Base-by-base conservation (phyloP, 2,888 invertebrate genomes). In the Abrostola triplasia region DNA sequence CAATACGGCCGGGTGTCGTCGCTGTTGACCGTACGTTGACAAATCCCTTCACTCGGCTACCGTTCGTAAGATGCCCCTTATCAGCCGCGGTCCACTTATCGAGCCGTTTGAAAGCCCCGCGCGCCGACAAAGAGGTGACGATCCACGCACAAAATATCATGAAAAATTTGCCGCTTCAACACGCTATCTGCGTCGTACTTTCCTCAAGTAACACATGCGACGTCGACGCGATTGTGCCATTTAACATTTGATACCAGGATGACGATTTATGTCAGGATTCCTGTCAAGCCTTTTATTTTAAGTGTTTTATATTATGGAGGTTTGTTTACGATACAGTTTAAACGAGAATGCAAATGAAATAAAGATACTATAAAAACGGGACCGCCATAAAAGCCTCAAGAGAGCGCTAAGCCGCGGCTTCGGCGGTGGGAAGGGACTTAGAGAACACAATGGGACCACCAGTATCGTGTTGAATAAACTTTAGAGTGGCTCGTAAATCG, bases 391-490 rank as follows among this genome's bases (percentile, higher is more conserved):
- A 92, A 88, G 87, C 79, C 84, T 84, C 84, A 85, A 73, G 88
- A 87, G 87, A 83, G 75, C 85, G 81, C 82, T 90, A 85, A 90
- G 90, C 90, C 82, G 81, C 73, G 78, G 76, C 79, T 76, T 66
- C 84, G 75, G 75, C 88, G 85, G 84, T 80, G 81, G 79, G 86
- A 82, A 84, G 84, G 85, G 89, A 80, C 88, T 90, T 89, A 88
- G 81, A 62, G 76, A 86, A 89, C 82, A 94, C 93, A 94, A 94
- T 92, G 88, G 93, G 94, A 94, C 94, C 94, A 94, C 94, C 94
- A 89, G 86, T 92, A 91, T 89, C 86, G 91, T 86, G 84, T 86
- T 85, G 90, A 88, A 92, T 92, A 89, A 91, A 91, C 83, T 92
- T 92, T 86, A 90, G 93, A 93, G 94, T 92, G 92, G 92, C 88